A percentile compares a stretch with the other conserved stretches of the same genome.
Conservation (phyloP, 2,113 vertebrate genomes). For the Salvelinus namaycush region DNA sequence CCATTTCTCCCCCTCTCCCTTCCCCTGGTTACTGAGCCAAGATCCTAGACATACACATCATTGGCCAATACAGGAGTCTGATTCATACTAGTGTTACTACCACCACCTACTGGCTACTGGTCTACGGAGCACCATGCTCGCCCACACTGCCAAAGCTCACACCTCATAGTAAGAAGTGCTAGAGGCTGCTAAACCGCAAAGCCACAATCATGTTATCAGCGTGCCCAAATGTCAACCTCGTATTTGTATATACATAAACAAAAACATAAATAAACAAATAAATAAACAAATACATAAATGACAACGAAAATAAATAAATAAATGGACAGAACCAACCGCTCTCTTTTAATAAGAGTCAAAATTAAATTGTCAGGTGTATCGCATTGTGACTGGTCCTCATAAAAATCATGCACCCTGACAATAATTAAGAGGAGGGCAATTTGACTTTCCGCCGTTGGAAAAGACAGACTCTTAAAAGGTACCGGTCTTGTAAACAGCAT, state of each 20-base stretch:
- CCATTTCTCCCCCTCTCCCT: too few species aligned
- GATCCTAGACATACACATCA: not conserved
- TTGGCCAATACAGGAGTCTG: not conserved
- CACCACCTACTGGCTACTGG: constrained; percentile 39
- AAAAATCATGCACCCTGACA: constrained; percentile 45
- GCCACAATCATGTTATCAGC: not conserved
- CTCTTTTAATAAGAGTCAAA: not conserved
- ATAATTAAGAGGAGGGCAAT: constrained; percentile 51
- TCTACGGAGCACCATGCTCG: not conserved
- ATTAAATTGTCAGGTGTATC: constrained; percentile 28
- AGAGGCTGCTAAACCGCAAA: not conserved
- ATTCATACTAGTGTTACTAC: constrained; percentile 22
- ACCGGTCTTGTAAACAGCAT: constrained; percentile 65
- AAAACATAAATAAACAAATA: not conserved
- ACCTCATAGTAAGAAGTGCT: not conserved
- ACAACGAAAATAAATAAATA: not conserved
- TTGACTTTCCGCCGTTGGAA: constrained; percentile 34
- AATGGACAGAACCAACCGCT: not conserved
- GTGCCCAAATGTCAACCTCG: not conserved
- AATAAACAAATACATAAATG: not conserved
- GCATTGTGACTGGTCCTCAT: constrained; percentile 33
- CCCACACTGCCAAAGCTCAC: not conserved
- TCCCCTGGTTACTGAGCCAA: not conserved
- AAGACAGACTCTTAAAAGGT: constrained; percentile 41
- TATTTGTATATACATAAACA: not conserved